phyloP scores from a whole-genome alignment of 2,888 invertebrate species.

The Perithous albicinctus region DNA sequence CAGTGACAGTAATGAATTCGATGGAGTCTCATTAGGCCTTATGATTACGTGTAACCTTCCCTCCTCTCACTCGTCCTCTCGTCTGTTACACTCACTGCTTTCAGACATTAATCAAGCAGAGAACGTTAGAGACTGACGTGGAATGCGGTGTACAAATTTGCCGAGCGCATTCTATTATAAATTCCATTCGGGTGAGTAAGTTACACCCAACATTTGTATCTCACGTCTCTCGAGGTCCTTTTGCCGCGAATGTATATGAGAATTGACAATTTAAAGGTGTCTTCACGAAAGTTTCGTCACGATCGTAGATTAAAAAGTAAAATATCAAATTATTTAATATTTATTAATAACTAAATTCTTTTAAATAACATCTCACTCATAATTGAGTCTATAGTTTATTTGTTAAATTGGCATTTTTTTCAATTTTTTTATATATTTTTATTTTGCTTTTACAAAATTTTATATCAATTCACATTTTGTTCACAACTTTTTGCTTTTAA shows the following conservation, averaged over 20 bases:
- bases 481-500: too few relatives aligned
- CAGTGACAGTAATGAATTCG: constrained; percentile 57
- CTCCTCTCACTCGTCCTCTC: constrained; percentile 50
- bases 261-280: constrained; percentile 43
- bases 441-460: too few relatives aligned
- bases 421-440: too few relatives aligned
- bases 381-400: background rate
- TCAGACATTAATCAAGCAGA: constrained; percentile 71
- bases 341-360: too few relatives aligned
- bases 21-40: constrained; percentile 68
- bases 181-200: constrained; percentile 73
- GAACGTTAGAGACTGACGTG: constrained; percentile 44
- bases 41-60: constrained; percentile 69
- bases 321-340: too few relatives aligned
- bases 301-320: too few relatives aligned
- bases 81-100: constrained; percentile 45
- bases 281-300: constrained; percentile 26
- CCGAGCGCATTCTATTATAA: constrained; percentile 72
- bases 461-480: too few relatives aligned
- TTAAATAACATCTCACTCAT: too few relatives aligned
- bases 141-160: constrained; percentile 74
- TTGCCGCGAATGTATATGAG: constrained; percentile 41
- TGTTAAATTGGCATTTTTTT: too few relatives aligned
- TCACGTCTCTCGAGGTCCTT: constrained; percentile 50
- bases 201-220: constrained; percentile 47